Evolutionary conservation across 2,888 invertebrate species (phyloP), one percentile per base, ranked within the genome.

Genomic region (Oscheius myriophilus): DNA sequence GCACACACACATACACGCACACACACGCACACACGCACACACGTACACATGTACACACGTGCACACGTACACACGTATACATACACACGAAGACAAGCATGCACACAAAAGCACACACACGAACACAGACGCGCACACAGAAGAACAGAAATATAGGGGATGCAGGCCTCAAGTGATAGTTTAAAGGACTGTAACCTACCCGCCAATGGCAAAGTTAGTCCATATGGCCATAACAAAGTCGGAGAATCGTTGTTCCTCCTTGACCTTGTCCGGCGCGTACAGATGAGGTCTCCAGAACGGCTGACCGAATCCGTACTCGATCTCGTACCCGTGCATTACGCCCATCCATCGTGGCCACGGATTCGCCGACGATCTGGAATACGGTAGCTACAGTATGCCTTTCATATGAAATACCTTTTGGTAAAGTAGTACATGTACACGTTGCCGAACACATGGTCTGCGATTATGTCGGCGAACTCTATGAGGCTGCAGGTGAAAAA

Each of bases 281-380:
- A 92, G 91, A 80, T 92, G 90, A 16, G 93, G 92, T 90, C 91
- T 91, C 89, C 95, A 93, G 84, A 95, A 89, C 0, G 96, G 96
- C 87, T 94, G 93, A 2, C 97, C 97, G 87, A 97, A 96, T 81
- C 96, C 93, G 89, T 95, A 97, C 87, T 94, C 94, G 87, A 97
- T 95, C 89, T 97, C 97, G 87, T 97, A 96, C 0, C 94, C 97
- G 84, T 97, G 97, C 91, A 97, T 92, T 72, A 96, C 96, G 0
- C 97, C 97, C 96, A 96, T 96, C 96, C 97, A 97, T 87, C 93
- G 92, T 33, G 96, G 96, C 97, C 97, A 97, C 49, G 94, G 90
- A 84, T 94, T 95, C 61, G 92, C 92, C 6, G 86, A 80, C 18
- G 87, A 83, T 46, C 85, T 82, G 59, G 2, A 68, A 16, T 46